A percentile compares a stretch with the other conserved stretches of the same genome.
Evolutionary conservation across 2,888 invertebrate species (phyloP).

Genomic region (Latheticus oryzae): DNA sequence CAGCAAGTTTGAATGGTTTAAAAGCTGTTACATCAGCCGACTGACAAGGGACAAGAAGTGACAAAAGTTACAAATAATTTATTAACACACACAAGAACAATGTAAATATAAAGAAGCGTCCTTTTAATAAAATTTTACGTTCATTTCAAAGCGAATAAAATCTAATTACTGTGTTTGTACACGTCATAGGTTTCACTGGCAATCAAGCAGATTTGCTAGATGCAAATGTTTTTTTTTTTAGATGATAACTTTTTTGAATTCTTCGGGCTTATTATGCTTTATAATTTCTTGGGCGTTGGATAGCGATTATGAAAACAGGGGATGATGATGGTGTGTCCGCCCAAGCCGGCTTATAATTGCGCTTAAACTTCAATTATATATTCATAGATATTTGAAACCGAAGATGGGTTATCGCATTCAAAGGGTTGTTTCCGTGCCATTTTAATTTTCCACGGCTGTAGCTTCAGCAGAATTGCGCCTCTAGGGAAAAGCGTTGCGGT

Average conservation of each 20-base stretch:
- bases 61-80: slow-evolving; percentile 31
- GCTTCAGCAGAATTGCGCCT: slow-evolving; percentile 55
- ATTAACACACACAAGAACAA: no score
- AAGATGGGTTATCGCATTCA: slow-evolving; percentile 41
- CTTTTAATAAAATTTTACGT: no score
- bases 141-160: no score
- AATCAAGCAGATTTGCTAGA: no score
- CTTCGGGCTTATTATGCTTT: no score
- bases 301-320: background rate
- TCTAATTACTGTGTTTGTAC: no score
- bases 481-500: slow-evolving; percentile 49
- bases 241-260: no score
- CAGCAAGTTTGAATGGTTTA: slow-evolving; percentile 12
- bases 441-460: slow-evolving; percentile 58
- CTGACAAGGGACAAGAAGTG: slow-evolving; percentile 22
- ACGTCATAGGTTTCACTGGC: no score
- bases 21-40: slow-evolving; percentile 9
- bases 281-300: no score
- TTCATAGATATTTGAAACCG: slow-evolving; percentile 41
- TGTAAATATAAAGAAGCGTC: no score
- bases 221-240: no score
- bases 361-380: slow-evolving; percentile 39
- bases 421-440: slow-evolving; percentile 48
- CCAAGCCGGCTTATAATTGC: slow-evolving; percentile 39
- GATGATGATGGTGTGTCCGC: background rate